A percentile compares a stretch with the other conserved stretches of the same genome.
Evolutionary conservation across 2,888 invertebrate genomes (phyloP).

Genomic region (Eupithecia inturbata): DNA sequence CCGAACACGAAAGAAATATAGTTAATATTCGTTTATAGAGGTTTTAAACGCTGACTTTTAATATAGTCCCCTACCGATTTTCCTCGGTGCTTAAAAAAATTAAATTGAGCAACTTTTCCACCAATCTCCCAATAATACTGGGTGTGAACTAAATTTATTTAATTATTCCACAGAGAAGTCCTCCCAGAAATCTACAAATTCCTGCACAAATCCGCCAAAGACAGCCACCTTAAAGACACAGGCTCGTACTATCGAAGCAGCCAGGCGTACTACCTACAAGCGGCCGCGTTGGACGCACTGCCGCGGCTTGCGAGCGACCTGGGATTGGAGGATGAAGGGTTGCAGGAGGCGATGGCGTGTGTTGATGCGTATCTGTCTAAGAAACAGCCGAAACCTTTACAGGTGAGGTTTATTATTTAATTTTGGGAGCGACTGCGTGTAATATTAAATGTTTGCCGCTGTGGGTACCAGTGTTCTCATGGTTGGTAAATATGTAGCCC

Average conservation of each 20-base stretch:
- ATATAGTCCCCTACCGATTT: too few species aligned
- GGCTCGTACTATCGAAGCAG: slow-evolving; percentile 83
- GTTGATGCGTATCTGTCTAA: slow-evolving; percentile 82
- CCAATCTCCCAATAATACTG: neutral
- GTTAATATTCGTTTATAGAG: too few species aligned
- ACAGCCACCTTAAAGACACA: slow-evolving; percentile 85
- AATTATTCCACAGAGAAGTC: slow-evolving; percentile 83
- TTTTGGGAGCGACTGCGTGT: neutral
- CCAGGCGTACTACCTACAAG: slow-evolving; percentile 81
- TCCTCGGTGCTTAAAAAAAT: too few species aligned
- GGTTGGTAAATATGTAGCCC: too few species aligned
- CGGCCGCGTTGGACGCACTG: slow-evolving; percentile 75
- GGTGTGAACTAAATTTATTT: neutral
- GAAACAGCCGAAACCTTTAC: slow-evolving; percentile 85
- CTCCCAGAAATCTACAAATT: slow-evolving; percentile 85
- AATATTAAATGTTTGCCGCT: too few species aligned
- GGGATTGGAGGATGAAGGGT: slow-evolving; percentile 68
- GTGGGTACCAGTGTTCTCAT: too few species aligned
- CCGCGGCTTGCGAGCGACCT: slow-evolving; percentile 76
- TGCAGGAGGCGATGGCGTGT: slow-evolving; percentile 71
- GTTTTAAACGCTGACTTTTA: too few species aligned
- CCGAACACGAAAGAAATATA: too few species aligned
- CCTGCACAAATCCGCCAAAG: slow-evolving; percentile 78
- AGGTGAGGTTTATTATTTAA: slow-evolving; percentile 73
- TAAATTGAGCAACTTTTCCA: neutral